A percentile compares a stretch with the other conserved stretches of the same genome.
These are phyloP conservation scores for Tetrax tetrax DNA, from an alignment of 2,113 vertebrate species.

Conservation along the genomic window DNA sequence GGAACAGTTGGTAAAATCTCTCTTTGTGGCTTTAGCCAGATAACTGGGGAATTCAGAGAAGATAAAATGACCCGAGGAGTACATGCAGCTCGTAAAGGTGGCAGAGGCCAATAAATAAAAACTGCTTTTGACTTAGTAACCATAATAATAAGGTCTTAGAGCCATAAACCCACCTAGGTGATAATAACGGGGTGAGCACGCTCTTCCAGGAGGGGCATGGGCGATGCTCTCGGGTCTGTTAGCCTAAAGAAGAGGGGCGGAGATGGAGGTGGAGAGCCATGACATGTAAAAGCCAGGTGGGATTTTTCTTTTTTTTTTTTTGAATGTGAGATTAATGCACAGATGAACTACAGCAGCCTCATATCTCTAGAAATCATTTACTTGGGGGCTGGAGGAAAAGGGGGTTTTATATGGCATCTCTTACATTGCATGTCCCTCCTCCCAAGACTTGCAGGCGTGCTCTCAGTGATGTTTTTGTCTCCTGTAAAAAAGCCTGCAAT, in stretches of 20 bases:
- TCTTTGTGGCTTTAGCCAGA: neutral
- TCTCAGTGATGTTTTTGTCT: neutral
- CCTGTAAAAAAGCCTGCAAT: neutral
- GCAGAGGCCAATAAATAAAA: neutral
- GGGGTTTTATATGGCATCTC: neutral
- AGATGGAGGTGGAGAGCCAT: neutral
- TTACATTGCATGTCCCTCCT: neutral
- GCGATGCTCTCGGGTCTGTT: neutral
- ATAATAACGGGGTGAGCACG: rapidly evolving
- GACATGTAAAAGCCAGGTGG: neutral
- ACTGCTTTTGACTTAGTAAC: neutral
- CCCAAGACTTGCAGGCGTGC: neutral
- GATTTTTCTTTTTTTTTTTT: neutral
- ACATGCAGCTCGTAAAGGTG: neutral
- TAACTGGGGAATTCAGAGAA: neutral
- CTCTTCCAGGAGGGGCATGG: neutral
- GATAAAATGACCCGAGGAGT: neutral
- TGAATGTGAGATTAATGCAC: neutral
- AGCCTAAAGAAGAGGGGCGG: neutral
- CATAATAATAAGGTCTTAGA: neutral
- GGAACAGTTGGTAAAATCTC: neutral
- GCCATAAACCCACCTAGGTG: neutral
- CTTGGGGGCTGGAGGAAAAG: neutral
- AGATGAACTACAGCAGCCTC: neutral
- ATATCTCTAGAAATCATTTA: neutral